Evolutionary conservation across 2,113 vertebrate species (phyloP).

Genomic region (Sakesphorus luctuosus): DNA sequence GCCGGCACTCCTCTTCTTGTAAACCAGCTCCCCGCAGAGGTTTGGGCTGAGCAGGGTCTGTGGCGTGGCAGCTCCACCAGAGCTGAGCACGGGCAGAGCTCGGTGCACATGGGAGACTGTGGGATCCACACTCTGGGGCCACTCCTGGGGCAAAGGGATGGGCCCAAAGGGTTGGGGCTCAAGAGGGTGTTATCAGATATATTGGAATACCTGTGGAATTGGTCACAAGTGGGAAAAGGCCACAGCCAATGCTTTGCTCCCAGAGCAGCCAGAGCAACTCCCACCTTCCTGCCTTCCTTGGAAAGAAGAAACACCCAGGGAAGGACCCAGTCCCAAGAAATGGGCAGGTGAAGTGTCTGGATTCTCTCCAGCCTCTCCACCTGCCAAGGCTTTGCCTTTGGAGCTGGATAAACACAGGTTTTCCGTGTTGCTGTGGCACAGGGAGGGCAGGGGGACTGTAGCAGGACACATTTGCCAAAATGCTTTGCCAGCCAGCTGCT

Average conservation of each 20-base stretch:
- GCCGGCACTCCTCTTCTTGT: slow-evolving; percentile 70
- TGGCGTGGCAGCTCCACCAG: neutral
- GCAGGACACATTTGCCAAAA: neutral
- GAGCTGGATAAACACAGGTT: neutral
- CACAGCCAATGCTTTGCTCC: accelerated
- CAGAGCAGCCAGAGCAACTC: accelerated
- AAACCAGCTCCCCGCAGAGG: slow-evolving; percentile 63
- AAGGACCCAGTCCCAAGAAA: accelerated
- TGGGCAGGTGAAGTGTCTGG: accelerated
- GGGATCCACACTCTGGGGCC: neutral
- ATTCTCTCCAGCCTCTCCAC: neutral
- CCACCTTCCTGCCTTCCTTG: accelerated
- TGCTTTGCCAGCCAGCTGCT: neutral
- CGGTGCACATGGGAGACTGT: accelerated
- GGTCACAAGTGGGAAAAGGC: neutral
- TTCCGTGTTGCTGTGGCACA: neutral
- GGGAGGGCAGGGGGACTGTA: accelerated
- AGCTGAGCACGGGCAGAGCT: neutral
- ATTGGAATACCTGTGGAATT: neutral
- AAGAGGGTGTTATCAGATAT: accelerated
- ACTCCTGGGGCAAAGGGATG: neutral
- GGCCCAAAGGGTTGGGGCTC: neutral
- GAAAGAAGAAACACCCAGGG: accelerated
- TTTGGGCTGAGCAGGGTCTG: slow-evolving; percentile 3
- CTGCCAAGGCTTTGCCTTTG: neutral